Conservation (phyloP, 1,140 invertebrate genomes). For the Neotoxoptera formosana region DNA sequence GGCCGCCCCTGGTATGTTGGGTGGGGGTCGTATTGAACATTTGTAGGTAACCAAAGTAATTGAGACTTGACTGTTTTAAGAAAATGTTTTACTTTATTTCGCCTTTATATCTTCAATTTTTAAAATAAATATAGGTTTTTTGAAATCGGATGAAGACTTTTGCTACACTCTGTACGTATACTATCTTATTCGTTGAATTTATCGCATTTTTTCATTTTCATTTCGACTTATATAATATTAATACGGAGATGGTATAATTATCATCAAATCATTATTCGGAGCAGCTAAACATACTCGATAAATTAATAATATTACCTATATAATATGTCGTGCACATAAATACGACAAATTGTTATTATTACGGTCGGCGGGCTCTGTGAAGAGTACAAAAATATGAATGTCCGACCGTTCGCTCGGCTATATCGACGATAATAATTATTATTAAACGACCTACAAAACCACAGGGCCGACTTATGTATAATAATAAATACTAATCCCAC, state of each 20-base stretch:
- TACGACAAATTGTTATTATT: neutral
- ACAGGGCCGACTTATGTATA: neutral
- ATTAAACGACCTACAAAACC: neutral
- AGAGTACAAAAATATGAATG: neutral
- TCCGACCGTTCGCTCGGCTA: neutral
- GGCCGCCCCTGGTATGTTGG: too few relatives aligned
- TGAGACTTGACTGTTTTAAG: too few relatives aligned
- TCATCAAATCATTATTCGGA: neutral
- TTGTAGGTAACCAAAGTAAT: too few relatives aligned
- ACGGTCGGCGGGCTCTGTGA: neutral
- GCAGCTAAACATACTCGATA: neutral
- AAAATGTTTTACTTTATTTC: too few relatives aligned
- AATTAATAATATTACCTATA: too few relatives aligned
- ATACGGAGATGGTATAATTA: neutral
- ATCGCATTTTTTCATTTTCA: neutral
- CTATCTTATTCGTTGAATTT: neutral
- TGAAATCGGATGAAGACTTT: too few relatives aligned
- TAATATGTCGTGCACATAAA: neutral
- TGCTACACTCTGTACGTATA: too few relatives aligned
- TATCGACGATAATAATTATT: too few relatives aligned
- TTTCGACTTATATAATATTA: neutral
- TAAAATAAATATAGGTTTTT: too few relatives aligned
- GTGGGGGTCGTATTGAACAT: too few relatives aligned
- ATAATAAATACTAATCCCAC: neutral
- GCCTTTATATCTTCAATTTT: too few relatives aligned